Base-by-base conservation (phyloP, 2,797 vertebrate species). In the Sebastes ruberrimus region DNA sequence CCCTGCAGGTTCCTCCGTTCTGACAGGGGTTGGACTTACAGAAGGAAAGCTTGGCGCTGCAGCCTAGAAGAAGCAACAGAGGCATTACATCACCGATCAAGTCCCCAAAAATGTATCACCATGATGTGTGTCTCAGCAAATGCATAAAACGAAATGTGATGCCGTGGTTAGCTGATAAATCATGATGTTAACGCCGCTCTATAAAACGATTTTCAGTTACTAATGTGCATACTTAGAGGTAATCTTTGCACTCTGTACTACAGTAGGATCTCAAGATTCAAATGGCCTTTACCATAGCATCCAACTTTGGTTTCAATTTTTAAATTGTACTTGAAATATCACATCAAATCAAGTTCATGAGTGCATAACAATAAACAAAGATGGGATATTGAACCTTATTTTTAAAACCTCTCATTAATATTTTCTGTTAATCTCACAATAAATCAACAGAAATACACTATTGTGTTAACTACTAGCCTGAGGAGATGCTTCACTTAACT, bases 11-110 rank as follows among this genome's bases (percentile, higher is more conserved):
- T 67, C 98, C 99, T 0, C 96, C 97, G 0, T 99, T 99, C 93
- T 99, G 97, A 90, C 99, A 99, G 3, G 99, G 98, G 89, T 92
- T 96, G 49, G 97, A 98, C 81, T 99, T 97, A 1, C 99, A 99
- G 93, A 97, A 99, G 0, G 95, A 93, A 63, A 96, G 94, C 86
- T 99, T 99, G 89, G 97, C 97, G 28, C 97, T 97, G 93, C 99
- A 99, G 72, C 98, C 99, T 99, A 63, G 5, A 52, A 60, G 20
- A 71, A 76, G 42, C 23, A 86, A 52, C 52, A 49, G 46, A 72
- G 13, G 4, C 9, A 32, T 60, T 25, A 71, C 53, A 71, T 76
- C 38, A 66, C 32, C 6, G 4, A 10, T 56, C 3, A 52, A 13
- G 25, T 52, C 57, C 53, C 28, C 2, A 38, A 35, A 49, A 53